Percentiles rank a stretch among this genome's conserved stretches.
Conservation (phyloP, 1,140 invertebrate genomes). For the Ephestia elutella region DNA sequence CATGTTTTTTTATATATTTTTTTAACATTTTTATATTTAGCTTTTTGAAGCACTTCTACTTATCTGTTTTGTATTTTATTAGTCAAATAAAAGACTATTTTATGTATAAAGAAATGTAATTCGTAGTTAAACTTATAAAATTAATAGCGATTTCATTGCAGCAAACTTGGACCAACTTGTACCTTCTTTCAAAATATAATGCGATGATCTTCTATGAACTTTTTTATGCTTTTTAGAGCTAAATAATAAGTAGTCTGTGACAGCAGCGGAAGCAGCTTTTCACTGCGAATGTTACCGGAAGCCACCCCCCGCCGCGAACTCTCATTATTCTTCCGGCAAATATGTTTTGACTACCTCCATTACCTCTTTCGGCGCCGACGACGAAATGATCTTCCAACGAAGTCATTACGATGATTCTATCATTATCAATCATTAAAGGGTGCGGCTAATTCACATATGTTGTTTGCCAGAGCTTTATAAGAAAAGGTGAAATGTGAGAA, state of each 20-base stretch:
- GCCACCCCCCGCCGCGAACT: slow-evolving; percentile 43
- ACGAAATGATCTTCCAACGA: slow-evolving; percentile 32
- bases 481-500: background rate
- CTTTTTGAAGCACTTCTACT: too few relatives aligned
- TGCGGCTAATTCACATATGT: slow-evolving; percentile 25
- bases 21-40: too few relatives aligned
- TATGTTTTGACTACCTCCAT: slow-evolving; percentile 64
- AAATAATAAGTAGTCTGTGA: slow-evolving; percentile 32
- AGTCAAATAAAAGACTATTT: too few relatives aligned
- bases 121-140: too few relatives aligned
- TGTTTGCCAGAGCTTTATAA: slow-evolving; percentile 1
- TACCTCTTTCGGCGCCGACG: slow-evolving; percentile 33
- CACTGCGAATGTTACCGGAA: slow-evolving; percentile 60
- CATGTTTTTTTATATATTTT: too few relatives aligned
- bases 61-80: too few relatives aligned
- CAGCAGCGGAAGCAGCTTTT: slow-evolving; percentile 48
- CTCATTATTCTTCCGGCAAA: slow-evolving; percentile 70
- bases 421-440: slow-evolving; percentile 43
- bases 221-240: slow-evolving; percentile 10
- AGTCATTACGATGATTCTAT: slow-evolving; percentile 34
- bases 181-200: too few relatives aligned
- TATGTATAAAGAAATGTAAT: too few relatives aligned
- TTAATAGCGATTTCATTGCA: too few relatives aligned
- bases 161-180: background rate
- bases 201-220: too few relatives aligned